Base-by-base conservation (phyloP, 1,140 invertebrate genomes). In the Cyphomyrmex costatus region DNA sequence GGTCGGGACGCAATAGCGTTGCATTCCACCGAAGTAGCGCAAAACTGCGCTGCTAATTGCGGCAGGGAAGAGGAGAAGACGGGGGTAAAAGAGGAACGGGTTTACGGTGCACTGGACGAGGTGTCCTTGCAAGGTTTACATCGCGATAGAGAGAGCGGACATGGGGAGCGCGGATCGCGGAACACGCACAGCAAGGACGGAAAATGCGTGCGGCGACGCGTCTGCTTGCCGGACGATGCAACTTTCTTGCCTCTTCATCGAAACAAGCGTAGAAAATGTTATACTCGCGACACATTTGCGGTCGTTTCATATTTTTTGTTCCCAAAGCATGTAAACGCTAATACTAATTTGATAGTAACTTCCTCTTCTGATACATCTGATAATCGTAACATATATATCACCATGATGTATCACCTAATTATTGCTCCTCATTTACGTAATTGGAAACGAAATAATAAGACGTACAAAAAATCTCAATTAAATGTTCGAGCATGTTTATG, bases 91-190 rank as follows among this genome's bases (percentile, higher is more conserved):
- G 86, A 88, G 83, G 46, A 88, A 89, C 88, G 87, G 49, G 88
- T 88, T 89, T 89, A 77, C 61, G 30, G 51, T 74, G 76, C 68
- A 16, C 79, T 66, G 79, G 24, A 85, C 63, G 76, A 80, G 71
- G 30, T 88, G 65, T 85, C 87, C 71, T 85, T 88, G 86, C 87
- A 78, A 85, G 71, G 86, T 36, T 88, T 88, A 83, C 53, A 36
- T 21, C 49, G 42, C 70, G 51, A 71, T 53, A 49, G 10, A 56
- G 10, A 56, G 46, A 63, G 46, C 42, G 51, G n/a, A 1, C 42
- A 36, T 60, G 8, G 14, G 14, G 42, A 36, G 42, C 27, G 33
- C 21, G 63, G 14, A 30, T 33, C 61, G 65, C 65, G 65, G 5
- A 46, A 58, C 49, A 36, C 77, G 7, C 63, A 33, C 2, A 8